phyloP scores from a whole-genome alignment of 2,888 invertebrate genomes.

The Oscheius sp. region DNA sequence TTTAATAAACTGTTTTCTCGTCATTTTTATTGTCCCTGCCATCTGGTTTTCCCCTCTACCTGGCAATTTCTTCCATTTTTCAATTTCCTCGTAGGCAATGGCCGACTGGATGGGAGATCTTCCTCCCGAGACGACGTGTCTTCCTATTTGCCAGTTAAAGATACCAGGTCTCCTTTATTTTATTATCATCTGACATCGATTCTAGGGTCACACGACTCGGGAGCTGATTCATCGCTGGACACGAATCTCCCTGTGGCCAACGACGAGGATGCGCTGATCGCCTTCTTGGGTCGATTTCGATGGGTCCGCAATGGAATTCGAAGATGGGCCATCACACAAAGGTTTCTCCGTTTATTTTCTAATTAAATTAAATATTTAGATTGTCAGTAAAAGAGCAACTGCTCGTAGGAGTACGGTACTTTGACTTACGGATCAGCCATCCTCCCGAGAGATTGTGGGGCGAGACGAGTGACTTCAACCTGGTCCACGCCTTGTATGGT shows the following conservation, averaged over 20 bases:
- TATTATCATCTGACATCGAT: background rate
- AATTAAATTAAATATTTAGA: conserved; percentile 13
- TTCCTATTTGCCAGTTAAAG: conserved; percentile 41
- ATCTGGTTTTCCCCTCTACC: background rate
- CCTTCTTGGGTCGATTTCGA: conserved; percentile 4
- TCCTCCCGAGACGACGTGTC: conserved; percentile 38
- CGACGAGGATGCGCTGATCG: conserved; percentile 44
- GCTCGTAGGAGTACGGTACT: conserved; percentile 50
- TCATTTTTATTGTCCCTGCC: background rate
- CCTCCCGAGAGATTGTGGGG: conserved; percentile 29
- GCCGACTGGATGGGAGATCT: conserved; percentile 56
- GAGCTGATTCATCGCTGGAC: conserved; percentile 47
- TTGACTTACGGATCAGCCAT: conserved; percentile 56
- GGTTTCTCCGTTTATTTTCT: conserved; percentile 12
- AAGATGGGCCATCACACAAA: conserved; percentile 60
- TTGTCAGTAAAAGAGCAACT: conserved; percentile 48
- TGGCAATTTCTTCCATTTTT: background rate
- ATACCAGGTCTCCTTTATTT: conserved; percentile 50
- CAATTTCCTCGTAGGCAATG: conserved; percentile 25
- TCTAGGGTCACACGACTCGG: conserved; percentile 59
- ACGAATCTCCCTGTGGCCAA: conserved; percentile 47
- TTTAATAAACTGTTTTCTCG: conserved; percentile 17
- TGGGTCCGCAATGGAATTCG: conserved; percentile 41
- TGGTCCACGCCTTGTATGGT: conserved; percentile 50
- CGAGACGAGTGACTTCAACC: conserved; percentile 21